phyloP scores from a whole-genome alignment of 2,797 vertebrate genomes.

The Glossophaga mutica region DNA sequence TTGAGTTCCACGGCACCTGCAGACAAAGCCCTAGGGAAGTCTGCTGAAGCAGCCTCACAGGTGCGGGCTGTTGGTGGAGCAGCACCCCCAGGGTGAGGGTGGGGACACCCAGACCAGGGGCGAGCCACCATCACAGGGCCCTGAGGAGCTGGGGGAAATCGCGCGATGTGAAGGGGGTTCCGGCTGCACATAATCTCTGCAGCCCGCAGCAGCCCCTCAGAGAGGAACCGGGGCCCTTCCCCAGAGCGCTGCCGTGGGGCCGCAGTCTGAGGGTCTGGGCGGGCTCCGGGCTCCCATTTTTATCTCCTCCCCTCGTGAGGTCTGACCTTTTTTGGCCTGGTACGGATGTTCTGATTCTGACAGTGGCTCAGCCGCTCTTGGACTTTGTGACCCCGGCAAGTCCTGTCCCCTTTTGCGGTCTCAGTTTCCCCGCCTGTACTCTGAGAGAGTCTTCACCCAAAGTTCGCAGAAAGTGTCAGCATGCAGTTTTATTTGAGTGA shows the following conservation, averaged over 20 bases:
- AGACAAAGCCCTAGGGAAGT: not conserved
- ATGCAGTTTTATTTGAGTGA: not conserved
- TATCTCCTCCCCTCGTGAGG: not conserved
- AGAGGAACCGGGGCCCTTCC: accelerated
- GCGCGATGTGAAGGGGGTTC: accelerated
- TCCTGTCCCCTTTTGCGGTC: not conserved
- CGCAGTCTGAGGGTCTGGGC: not conserved
- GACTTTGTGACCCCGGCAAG: not conserved
- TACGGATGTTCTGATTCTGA: not conserved
- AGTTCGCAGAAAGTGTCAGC: not conserved
- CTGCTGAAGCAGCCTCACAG: not conserved
- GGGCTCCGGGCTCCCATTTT: no score
- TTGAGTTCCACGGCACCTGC: not conserved
- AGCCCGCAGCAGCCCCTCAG: not conserved
- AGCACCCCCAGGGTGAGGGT: accelerated
- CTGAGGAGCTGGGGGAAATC: not conserved
- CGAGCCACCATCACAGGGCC: not conserved
- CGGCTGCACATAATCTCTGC: accelerated
- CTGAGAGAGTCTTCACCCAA: not conserved
- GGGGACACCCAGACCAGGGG: no score
- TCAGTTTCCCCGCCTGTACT: not conserved
- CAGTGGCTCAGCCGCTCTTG: not conserved
- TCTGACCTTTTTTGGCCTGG: not conserved
- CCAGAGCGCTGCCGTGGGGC: not conserved
- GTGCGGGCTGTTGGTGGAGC: not conserved